Percentiles rank a stretch among this genome's conserved stretches.
Evolutionary conservation across 2,888 invertebrate species (phyloP).

Genomic region (Agrotis ipsilon): DNA sequence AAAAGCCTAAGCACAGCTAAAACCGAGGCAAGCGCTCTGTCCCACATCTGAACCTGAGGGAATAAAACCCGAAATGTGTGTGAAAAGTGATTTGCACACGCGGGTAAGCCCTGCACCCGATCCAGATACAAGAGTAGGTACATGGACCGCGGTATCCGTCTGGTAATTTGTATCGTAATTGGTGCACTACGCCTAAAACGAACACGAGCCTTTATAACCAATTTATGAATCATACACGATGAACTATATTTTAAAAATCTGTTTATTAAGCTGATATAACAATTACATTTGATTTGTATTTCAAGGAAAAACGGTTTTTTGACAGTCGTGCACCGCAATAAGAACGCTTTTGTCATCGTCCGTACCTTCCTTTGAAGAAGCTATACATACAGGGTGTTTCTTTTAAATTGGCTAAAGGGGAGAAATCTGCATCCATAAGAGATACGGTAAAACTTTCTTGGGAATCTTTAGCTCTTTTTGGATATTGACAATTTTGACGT

Average conservation of each 20-base stretch:
- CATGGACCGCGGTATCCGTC: neutral
- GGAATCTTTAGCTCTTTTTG: too few relatives aligned
- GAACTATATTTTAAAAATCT: too few relatives aligned
- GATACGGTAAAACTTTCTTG: too few relatives aligned
- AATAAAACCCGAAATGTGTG: conserved; percentile 11
- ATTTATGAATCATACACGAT: neutral
- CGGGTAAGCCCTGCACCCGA: neutral
- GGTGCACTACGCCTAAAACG: conserved; percentile 14
- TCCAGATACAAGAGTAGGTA: conserved; percentile 4
- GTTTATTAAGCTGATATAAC: neutral
- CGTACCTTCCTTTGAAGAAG: too few relatives aligned
- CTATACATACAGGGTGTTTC: too few relatives aligned
- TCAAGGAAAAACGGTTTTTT: conserved; percentile 18
- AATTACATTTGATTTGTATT: neutral
- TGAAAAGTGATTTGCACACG: too few relatives aligned
- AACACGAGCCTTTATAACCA: conserved; percentile 8
- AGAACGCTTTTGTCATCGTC: conserved; percentile 5
- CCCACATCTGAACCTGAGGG: neutral
- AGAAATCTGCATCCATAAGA: too few relatives aligned
- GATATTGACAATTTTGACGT: too few relatives aligned
- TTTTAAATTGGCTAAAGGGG: too few relatives aligned
- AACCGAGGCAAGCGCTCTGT: neutral
- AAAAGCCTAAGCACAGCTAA: neutral
- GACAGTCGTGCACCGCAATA: conserved; percentile 8
- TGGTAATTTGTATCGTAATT: neutral